These are phyloP conservation scores for Polylopha cassiicola DNA, from an alignment of 2,888 invertebrate genomes.

Conservation along the genomic window DNA sequence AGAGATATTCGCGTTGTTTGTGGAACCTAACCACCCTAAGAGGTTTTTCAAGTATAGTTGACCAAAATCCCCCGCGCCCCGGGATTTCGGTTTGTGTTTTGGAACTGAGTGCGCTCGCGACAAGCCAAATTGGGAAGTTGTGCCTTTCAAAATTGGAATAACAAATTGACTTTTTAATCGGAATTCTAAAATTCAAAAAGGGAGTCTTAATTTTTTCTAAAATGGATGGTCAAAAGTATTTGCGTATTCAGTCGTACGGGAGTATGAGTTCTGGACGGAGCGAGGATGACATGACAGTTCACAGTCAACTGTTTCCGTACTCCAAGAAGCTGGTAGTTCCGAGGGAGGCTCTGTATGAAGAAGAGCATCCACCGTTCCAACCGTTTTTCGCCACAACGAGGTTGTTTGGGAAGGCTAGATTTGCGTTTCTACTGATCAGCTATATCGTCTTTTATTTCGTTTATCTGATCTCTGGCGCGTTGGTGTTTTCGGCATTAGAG, in stretches of 20 bases:
- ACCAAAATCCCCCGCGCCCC: constrained; percentile 48
- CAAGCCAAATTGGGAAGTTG: constrained; percentile 29
- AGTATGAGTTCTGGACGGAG: constrained; percentile 62
- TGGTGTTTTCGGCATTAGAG: constrained; percentile 82
- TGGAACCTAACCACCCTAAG: constrained; percentile 68
- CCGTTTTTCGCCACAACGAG: constrained; percentile 59
- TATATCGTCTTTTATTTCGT: constrained; percentile 78
- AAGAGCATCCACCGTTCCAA: constrained; percentile 64
- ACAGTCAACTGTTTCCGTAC: constrained; percentile 64
- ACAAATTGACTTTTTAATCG: constrained; percentile 20
- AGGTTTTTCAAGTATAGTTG: constrained; percentile 74
- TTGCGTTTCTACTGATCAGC: constrained; percentile 69
- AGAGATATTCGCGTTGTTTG: constrained; percentile 57
- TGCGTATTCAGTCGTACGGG: constrained; percentile 64
- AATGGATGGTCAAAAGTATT: constrained; percentile 54
- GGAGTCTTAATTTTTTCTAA: constrained; percentile 9
- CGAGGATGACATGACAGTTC: constrained; percentile 69
- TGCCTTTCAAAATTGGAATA: constrained; percentile 24
- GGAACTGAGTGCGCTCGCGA: constrained; percentile 32
- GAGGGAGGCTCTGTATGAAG: constrained; percentile 64
- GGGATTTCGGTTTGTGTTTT: constrained; percentile 47
- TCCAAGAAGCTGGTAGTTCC: constrained; percentile 63
- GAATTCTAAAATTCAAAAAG: not conserved
- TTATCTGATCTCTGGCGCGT: constrained; percentile 81
- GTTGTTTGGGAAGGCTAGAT: constrained; percentile 73